Evolutionary conservation across 2,113 vertebrate genomes (phyloP), one percentile per base, ranked within the genome.

Genomic region (Chloebia gouldiae): DNA sequence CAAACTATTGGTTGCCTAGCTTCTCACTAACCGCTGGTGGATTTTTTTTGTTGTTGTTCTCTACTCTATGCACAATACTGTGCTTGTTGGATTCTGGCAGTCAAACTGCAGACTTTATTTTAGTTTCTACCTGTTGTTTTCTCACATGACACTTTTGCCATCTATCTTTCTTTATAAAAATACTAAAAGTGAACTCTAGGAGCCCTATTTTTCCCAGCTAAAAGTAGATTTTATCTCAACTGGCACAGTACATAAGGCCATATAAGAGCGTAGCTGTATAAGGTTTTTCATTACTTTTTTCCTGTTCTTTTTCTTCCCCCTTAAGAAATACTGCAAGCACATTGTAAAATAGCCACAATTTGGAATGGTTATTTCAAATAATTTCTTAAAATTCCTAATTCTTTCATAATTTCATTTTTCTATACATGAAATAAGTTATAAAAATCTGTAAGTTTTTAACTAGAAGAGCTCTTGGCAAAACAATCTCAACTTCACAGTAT

Each of bases 391-490:
- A 47, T 59, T 64, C 8, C 13, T 18, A 42, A 16, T 51, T 50
- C 3, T 56, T 57, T 54, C 3, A 9, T 60, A 27, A 45, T 79
- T 63, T 24, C 10, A 35, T 51, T 45, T 60, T 83, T 69, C n/a
- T 35, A 0, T 21, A 13, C 9, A 22, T 28, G 16, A 79, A 82
- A 23, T 35, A 61, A 2, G 0, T 35, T 40, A 27, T 13, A 1
- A 28, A 44, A 31, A 33, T 59, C 31, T 5, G 0, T 9, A 21
- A 9, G 3, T 17, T 50, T 59, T 35, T 9, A 35, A 66, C 15
- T 50, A 81, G 15, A n/a, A 59, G 20, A 45, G 50, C 28, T 50
- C 40, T 44, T 68, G 19, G 45, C 16, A 86, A 65, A 88, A 49
- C 7, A 63, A 71, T 49, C 44, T 71, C 16, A 49, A n/a, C 12